Conservation (phyloP, 2,797 vertebrate genomes). For the Synaphobranchus kaupii region DNA sequence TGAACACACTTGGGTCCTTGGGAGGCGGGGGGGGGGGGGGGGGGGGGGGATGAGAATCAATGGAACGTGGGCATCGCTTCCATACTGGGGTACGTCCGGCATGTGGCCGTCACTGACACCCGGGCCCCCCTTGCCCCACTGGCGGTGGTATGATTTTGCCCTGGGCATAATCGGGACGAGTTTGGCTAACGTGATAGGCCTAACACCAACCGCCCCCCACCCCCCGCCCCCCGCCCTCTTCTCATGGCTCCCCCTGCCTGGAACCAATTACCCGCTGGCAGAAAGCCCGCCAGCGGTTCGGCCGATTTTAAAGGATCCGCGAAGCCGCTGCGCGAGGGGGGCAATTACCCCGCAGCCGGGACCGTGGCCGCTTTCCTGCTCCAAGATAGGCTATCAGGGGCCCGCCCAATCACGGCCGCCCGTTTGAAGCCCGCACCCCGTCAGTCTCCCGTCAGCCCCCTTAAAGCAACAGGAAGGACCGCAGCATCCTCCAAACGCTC, state of each 20-base stretch:
- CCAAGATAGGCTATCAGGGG: slow-evolving; percentile 40
- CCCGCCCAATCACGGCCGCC: slow-evolving; percentile 4
- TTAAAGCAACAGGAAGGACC: not conserved
- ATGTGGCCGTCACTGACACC: not conserved
- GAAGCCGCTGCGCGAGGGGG: slow-evolving; percentile 23
- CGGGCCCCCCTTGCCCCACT: not conserved
- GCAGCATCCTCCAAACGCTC: not conserved
- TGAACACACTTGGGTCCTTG: no score
- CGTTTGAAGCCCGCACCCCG: not conserved
- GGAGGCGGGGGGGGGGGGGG: not conserved
- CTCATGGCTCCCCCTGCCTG: slow-evolving; percentile 40
- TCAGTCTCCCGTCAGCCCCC: not conserved
- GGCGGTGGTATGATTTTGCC: not conserved
- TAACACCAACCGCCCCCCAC: not conserved
- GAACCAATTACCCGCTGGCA: slow-evolving; percentile 46
- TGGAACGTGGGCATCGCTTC: not conserved
- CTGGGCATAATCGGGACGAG: not conserved
- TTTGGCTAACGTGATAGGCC: not conserved
- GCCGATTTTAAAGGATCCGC: slow-evolving; percentile 32
- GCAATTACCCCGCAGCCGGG: slow-evolving; percentile 45
- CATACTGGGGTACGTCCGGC: not conserved
- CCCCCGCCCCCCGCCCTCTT: slow-evolving; percentile 17
- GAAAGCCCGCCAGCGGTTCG: slow-evolving; percentile 37
- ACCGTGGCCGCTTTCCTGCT: slow-evolving; percentile 33
- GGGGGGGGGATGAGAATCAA: not conserved